A percentile compares a stretch with the other conserved stretches of the same genome.
These are phyloP conservation scores for Andrena camellia DNA, from an alignment of 2,888 invertebrate genomes.

Conservation along the genomic window DNA sequence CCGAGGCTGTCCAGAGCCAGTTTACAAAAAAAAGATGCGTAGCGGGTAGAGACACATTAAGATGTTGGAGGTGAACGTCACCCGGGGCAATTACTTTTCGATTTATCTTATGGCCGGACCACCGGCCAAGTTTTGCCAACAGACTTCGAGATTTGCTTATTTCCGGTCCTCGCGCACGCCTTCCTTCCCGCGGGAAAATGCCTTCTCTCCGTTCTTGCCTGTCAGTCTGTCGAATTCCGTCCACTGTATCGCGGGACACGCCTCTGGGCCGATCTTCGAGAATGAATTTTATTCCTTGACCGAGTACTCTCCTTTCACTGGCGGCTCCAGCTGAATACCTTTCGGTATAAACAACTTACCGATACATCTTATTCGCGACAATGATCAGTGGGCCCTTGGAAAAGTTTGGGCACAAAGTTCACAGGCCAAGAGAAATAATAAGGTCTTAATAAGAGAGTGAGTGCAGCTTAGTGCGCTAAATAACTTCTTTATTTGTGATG, in stretches of 20 bases:
- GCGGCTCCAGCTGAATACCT: constrained; percentile 37
- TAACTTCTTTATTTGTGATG: too few relatives aligned
- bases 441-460: too few relatives aligned
- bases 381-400: background rate
- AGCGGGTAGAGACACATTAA: constrained; percentile 67
- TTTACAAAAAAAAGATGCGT: constrained; percentile 19
- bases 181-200: constrained; percentile 53
- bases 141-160: constrained; percentile 78
- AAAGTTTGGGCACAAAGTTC: background rate
- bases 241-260: constrained; percentile 59
- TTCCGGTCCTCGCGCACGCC: constrained; percentile 76
- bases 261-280: constrained; percentile 38
- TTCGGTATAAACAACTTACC: constrained; percentile 20
- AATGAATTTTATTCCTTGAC: constrained; percentile 40
- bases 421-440: background rate
- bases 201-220: constrained; percentile 45
- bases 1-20: constrained; percentile 8
- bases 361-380: constrained; percentile 54
- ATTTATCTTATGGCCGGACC: constrained; percentile 80
- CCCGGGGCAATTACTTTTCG: constrained; percentile 77
- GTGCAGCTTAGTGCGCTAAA: too few relatives aligned
- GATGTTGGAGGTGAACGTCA: constrained; percentile 53
- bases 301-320: constrained; percentile 24
- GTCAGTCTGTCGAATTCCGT: constrained; percentile 47
- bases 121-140: constrained; percentile 81